These are phyloP conservation scores for Leptothorax acervorum DNA, from an alignment of 2,888 invertebrate genomes.

Conservation along the genomic window DNA sequence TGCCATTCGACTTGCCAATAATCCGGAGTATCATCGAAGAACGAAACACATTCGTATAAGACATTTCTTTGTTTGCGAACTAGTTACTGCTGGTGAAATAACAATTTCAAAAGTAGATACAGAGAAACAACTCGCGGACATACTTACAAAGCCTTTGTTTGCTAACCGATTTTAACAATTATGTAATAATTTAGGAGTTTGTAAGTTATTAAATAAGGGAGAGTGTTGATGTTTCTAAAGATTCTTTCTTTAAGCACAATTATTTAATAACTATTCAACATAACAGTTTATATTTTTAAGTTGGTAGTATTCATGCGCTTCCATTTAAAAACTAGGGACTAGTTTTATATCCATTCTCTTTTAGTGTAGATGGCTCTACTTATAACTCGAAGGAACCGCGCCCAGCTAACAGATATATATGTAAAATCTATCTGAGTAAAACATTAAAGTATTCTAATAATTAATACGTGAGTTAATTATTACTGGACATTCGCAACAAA, in stretches of 20 bases:
- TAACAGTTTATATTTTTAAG: background rate
- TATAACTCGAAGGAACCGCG: too few species aligned
- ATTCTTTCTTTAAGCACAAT: too few species aligned
- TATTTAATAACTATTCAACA: background rate
- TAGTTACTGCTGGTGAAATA: background rate
- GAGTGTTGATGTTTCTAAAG: background rate
- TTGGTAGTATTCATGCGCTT: background rate
- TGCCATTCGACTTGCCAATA: background rate
- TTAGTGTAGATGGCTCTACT: too few species aligned
- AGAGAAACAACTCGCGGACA: background rate
- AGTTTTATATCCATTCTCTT: too few species aligned
- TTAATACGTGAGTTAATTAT: too few species aligned
- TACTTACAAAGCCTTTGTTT: background rate
- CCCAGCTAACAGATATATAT: too few species aligned
- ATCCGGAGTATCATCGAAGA: background rate
- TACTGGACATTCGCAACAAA: background rate
- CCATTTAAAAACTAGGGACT: too few species aligned
- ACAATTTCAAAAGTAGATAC: conserved; percentile 1
- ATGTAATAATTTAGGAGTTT: background rate
- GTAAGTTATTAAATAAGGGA: background rate
- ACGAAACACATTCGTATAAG: background rate
- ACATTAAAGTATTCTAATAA: too few species aligned
- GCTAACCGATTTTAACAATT: background rate
- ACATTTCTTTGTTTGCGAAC: background rate
- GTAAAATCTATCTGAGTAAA: too few species aligned